Base-by-base conservation (phyloP, 2,113 vertebrate genomes). In the Mirza zaza region DNA sequence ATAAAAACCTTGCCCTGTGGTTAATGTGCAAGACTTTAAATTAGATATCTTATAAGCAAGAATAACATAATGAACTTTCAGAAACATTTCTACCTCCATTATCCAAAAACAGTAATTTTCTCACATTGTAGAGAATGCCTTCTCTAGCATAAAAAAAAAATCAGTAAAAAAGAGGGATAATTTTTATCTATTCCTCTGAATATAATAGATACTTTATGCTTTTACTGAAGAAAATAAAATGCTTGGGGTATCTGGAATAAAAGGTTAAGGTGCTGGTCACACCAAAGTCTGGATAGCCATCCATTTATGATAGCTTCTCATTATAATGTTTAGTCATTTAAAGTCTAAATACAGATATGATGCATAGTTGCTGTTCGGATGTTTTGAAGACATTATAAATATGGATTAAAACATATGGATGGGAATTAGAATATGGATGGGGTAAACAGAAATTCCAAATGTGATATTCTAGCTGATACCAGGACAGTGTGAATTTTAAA, bases 391-490 rank as follows among this genome's bases (percentile, higher is more conserved):
- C 5, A 82, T 76, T 87, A 90, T 4, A 96, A 88, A 91, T 90
- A 67, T 63, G 36, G 36, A 89, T 34, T 92, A 85, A 75, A 97
- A 55, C 57, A 79, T 50, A 79, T n/a, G 11, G 5, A 57, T 34
- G 12, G n/a, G n/a, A 95, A 86, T 65, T 89, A 36, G 87, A 93
- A 91, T 23, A 84, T 11, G 6, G 42, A 75, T 68, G 32, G 50
- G n/a, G 15, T 34, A 89, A 84, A 89, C 89, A 89, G 86, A 96
- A 88, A 81, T 77, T 88, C 29, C 77, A 92, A 91, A 84, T 90
- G 45, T 88, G 52, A 82, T 76, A 61, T 90, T 55, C 55, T 21
- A 96, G 39, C 15, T 75, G 27, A 85, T 45, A 93, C 0, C 68
- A 23, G 65, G 55, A 93, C 59, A 95, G 90, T 68, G 67, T 68